Base-by-base conservation (phyloP, 2,113 vertebrate species). In the Alligator sinensis region DNA sequence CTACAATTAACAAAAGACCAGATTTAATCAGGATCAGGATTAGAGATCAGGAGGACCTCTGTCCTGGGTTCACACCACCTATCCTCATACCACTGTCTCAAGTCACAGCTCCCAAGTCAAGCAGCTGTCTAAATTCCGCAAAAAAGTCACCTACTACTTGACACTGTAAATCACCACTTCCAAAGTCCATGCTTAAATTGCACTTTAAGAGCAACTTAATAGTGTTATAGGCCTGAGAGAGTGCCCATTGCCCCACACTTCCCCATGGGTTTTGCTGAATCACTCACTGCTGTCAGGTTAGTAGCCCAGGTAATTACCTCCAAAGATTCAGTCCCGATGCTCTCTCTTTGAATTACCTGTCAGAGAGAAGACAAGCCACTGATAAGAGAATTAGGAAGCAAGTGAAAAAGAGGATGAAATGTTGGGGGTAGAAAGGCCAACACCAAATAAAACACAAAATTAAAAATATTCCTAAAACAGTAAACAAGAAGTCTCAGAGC, bases 41-140 rank as follows among this genome's bases (percentile, higher is more conserved):
- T 8, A 77, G 58, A 59, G 11, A 66, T 18, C 0, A 3, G 18
- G n/a, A 61, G 59, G 34, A 75, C 58, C 28, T 0, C 0, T 92
- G 91, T 19, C 8, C 84, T 90, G 61, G 21, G 58, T 58, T 82
- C 57, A 2, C 4, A 79, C 81, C 64, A 1, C 9, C 11, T n/a
- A 64, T 90, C 61, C 75, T 58, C 11, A 62, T 13, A 60, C 61
- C 68, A 78, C 5, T 38, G 88, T 63, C 64, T 57, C 78, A n/a
- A 64, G 72, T 24, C 61, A 58, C 74, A 77, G 17, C 3, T 47
- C 58, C 14, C 9, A 28, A 78, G 55, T n/a, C 27, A 64, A 28
- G 25, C 28, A 55, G 38, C 2, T 57, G 24, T 10, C 61, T 24
- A 8, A 7, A 59, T 82, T 66, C 91, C 87, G 14, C 1, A 66